Evolutionary conservation across 2,797 vertebrate genomes (phyloP), one percentile per base, ranked within the genome.

Genomic region (Fratercula arctica): DNA sequence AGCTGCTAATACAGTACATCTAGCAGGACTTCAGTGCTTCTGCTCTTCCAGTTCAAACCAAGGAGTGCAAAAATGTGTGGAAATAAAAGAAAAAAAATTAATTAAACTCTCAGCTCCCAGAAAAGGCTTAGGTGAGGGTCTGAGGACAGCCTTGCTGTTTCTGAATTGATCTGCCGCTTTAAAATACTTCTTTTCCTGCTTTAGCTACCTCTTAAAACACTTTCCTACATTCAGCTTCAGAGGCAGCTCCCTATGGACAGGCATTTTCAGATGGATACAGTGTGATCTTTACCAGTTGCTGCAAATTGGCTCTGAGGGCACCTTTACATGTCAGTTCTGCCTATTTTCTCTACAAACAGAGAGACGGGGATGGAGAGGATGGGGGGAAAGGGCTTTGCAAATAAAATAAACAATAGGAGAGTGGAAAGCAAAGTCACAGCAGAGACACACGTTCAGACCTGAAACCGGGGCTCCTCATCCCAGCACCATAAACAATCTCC

Each of bases 271-370:
- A 90, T 76, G 83, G 90, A 94, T 95, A 92, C 90, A 93, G 67
- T 33, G 45, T 76, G 91, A 96, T 97, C 88, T 96, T 97, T 96
- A 95, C 93, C 79, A 88, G 77, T 94, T 90, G 63, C 94, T 95
- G 94, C 86, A 97, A 97, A 97, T 92, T 96, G 95, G 84, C 96
- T 97, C 86, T 48, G 89, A 96, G 87, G 95, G 90, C 84, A 97
- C 87, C 85, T 97, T 97, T 97, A 90, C 56, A 45, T 94, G 96
- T 97, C 96, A 96, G 79, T 87, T 97, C 89, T 96, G 72, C 92
- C 88, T 93, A 85, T 95, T 95, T 91, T 81, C 92, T 85, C 85
- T 91, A 85, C 59, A 77, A 86, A 90, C 85, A 87, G 73, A 84
- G 70, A 90, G 76, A 91, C 53, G 14, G 43, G 37, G 87, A 95